Evolutionary conservation across 2,888 invertebrate species (phyloP).

Genomic region (Diarsia dahlii): DNA sequence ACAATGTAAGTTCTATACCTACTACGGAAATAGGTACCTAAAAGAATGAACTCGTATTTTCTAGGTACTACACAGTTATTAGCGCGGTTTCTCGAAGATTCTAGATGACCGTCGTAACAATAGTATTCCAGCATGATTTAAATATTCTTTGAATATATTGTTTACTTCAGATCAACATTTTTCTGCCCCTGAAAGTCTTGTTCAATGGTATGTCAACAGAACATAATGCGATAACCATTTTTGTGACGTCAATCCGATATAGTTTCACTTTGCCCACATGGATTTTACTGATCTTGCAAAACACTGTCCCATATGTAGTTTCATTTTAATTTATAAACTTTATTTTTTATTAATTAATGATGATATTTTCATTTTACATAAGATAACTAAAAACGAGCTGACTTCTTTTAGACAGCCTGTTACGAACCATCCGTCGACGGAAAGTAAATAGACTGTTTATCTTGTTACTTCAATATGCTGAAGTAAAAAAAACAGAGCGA

Average conservation of each 20-base stretch:
- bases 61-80: too few relatives aligned
- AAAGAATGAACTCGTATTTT: too few relatives aligned
- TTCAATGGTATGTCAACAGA: slow-evolving; percentile 25
- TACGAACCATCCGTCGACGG: slow-evolving; percentile 44
- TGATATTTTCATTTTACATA: neutral
- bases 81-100: too few relatives aligned
- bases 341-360: too few relatives aligned
- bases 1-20: too few relatives aligned
- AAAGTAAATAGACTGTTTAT: slow-evolving; percentile 43
- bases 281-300: neutral
- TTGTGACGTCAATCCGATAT: slow-evolving; percentile 32
- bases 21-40: too few relatives aligned
- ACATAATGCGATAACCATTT: slow-evolving; percentile 14
- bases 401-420: slow-evolving; percentile 15
- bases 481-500: neutral
- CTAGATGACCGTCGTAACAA: too few relatives aligned
- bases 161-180: slow-evolving; percentile 6
- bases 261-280: slow-evolving; percentile 21
- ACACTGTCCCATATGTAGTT: neutral
- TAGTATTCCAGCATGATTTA: slow-evolving; percentile 5
- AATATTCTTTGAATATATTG: slow-evolving; percentile 10
- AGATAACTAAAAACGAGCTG: neutral
- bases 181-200: slow-evolving; percentile 21
- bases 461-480: neutral
- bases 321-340: too few relatives aligned